A percentile compares a stretch with the other conserved stretches of the same genome.
Evolutionary conservation across 2,888 invertebrate genomes (phyloP).

Genomic region (Chymomyza fuscimana): DNA sequence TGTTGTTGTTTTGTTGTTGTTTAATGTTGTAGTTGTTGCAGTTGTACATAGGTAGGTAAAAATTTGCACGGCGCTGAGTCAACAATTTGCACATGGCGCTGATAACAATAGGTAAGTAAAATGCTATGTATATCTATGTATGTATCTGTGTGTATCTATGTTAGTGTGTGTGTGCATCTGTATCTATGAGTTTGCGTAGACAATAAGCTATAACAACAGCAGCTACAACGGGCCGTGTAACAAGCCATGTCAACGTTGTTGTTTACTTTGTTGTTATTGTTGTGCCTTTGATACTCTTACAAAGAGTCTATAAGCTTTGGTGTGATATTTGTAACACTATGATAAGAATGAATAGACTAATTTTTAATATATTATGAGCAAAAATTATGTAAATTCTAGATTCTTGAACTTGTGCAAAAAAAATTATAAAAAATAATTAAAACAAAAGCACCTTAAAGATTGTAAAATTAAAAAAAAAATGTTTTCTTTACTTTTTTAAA

Average conservation of each 20-base stretch:
- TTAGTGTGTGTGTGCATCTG: constrained; percentile 18
- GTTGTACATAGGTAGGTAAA: not conserved
- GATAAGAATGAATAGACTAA: too few species aligned
- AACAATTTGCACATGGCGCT: constrained; percentile 47
- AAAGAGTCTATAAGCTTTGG: not conserved
- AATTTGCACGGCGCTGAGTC: constrained; percentile 58
- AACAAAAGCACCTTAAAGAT: too few species aligned
- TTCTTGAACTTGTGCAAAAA: too few species aligned
- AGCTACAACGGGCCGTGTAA: not conserved
- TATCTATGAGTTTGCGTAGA: constrained; percentile 24
- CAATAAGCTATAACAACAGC: not conserved
- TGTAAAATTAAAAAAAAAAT: too few species aligned
- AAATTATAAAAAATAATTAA: too few species aligned
- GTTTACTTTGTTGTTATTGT: not conserved
- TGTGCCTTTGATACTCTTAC: not conserved
- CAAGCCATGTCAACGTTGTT: not conserved
- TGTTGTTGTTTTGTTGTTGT: not conserved
- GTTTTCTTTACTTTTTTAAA: too few species aligned
- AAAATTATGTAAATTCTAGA: too few species aligned
- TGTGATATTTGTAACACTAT: too few species aligned
- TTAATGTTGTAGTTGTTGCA: not conserved
- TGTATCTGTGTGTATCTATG: constrained; percentile 12
- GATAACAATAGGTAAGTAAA: constrained; percentile 61
- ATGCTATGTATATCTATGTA: too few species aligned
- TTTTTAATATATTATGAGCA: too few species aligned